Evolutionary conservation across 2,113 vertebrate species (phyloP).

Genomic region (Lampris megalopsis): DNA sequence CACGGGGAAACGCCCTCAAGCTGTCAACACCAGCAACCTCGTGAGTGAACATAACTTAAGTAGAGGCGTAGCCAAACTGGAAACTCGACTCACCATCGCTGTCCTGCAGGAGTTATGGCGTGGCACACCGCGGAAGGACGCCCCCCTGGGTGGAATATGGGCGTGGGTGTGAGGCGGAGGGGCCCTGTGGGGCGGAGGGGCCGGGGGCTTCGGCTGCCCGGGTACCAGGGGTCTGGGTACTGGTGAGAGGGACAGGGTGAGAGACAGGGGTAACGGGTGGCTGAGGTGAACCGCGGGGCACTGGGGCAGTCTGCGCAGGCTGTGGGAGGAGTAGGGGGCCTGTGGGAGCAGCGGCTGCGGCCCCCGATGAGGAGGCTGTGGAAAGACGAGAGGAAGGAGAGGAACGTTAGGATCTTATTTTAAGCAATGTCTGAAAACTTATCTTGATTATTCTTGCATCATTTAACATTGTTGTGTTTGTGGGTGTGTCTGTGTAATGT

Average conservation of each 20-base stretch:
- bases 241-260: constrained; percentile 64
- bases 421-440: too few species aligned
- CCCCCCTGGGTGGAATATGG: constrained; percentile 54
- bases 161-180: constrained; percentile 59
- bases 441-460: too few species aligned
- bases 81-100: constrained; percentile 75
- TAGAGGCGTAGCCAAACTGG: neutral
- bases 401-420: neutral
- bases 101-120: constrained; percentile 75
- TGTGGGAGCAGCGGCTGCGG: constrained; percentile 59
- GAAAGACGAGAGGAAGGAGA: constrained; percentile 50
- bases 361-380: constrained; percentile 70
- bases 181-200: constrained; percentile 57
- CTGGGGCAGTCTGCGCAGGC: constrained; percentile 77
- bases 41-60: too few species aligned
- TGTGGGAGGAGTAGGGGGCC: constrained; percentile 65
- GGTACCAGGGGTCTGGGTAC: constrained; percentile 17
- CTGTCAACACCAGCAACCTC: too few species aligned
- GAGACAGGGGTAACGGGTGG: constrained; percentile 75
- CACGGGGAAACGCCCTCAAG: too few species aligned
- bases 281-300: constrained; percentile 80
- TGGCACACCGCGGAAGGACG: constrained; percentile 54
- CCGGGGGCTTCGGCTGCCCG: constrained; percentile 55
- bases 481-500: too few species aligned
- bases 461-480: too few species aligned